phyloP scores from a whole-genome alignment of 2,113 vertebrate species.

The Gallinago media region DNA sequence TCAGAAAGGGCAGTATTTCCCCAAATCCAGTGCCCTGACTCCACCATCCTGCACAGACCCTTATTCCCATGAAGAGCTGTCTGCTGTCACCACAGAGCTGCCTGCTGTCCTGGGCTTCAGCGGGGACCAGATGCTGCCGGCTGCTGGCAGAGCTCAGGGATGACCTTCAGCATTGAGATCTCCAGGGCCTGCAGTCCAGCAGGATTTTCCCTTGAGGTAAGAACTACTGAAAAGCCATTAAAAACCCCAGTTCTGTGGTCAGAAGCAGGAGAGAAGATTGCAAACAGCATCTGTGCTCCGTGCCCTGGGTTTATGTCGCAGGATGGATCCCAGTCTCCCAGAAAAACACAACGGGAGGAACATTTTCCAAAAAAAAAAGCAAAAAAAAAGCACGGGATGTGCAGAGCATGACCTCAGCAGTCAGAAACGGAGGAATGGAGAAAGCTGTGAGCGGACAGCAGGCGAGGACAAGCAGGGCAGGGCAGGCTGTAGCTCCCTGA shows the following conservation, averaged over 20 bases:
- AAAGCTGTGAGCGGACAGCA: neutral
- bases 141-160: neutral
- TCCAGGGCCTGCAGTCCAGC: neutral
- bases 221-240: neutral
- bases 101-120: neutral
- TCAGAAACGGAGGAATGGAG: neutral
- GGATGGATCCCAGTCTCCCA: neutral
- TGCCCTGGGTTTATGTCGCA: neutral
- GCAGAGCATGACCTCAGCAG: neutral
- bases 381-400: rapidly evolving
- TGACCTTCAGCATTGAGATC: neutral
- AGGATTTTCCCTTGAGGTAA: neutral
- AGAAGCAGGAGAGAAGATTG: neutral
- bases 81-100: neutral
- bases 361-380: neutral
- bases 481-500: neutral
- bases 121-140: neutral
- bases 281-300: neutral
- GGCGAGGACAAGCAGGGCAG: neutral
- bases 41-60: neutral
- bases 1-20: neutral
- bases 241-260: neutral
- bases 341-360: neutral
- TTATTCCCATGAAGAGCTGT: neutral
- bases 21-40: neutral